Evolutionary conservation across 2,797 vertebrate genomes (phyloP), one percentile per base, ranked within the genome.

Genomic region (Aeoliscus strigatus): DNA sequence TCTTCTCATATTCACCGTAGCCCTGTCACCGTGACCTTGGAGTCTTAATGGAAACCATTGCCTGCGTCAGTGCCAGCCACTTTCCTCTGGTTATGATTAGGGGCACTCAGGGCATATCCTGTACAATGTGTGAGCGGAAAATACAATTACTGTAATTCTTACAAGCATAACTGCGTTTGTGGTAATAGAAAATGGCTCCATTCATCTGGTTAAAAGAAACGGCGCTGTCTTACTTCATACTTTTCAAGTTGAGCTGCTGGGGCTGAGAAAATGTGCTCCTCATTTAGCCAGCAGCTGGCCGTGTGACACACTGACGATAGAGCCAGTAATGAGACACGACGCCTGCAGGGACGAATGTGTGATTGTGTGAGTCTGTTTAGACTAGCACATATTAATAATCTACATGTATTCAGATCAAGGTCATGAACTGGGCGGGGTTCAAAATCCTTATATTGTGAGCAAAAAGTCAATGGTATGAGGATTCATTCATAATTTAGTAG

Each of bases 1-100:
- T 32, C 17, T 43, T 31, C 57, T 2, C 27, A 14, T 17, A 35
- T 58, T 21, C 18, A 6, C 18, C 18, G 18, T 12, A 52, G 51
- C 45, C 34, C 31, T 57, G 62, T 53, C 51, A 26, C 43, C 60
- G 27, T 25, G 8, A 61, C 54, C 62, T 66, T 63, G 56, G 55
- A 57, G 65, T 43, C 54, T 57, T 63, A 66, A 74, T 59, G 41
- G 64, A 85, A 66, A 42, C 27, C 35, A 42, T 37, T 16, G 50
- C 12, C 45, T 66, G 25, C 15, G 43, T 64, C 44, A 68, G 31
- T 40, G 43, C 63, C 48, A 55, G 44, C 31, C 26, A 44, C 12
- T 41, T 58, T 29, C 60, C 51, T 33, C 26, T 51, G 60, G 50
- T 71, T 61, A 63, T 42, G 48, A 68, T 52, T 39, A 46, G 27